phyloP scores from a whole-genome alignment of 2,113 vertebrate species.

The Phylloscopus trochilus region DNA sequence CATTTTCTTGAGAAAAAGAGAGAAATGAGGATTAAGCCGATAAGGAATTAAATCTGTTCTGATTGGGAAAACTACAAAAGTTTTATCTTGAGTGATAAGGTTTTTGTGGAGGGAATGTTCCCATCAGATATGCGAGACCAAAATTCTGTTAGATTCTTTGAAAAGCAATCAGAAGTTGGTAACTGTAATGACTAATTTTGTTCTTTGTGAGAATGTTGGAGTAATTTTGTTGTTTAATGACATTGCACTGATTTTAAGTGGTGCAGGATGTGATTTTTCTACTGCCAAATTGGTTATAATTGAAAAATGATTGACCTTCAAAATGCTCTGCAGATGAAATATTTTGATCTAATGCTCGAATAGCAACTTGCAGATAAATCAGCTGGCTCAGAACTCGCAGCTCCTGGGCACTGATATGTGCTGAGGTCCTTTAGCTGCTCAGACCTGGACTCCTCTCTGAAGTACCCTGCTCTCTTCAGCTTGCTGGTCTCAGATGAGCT shows the following conservation, averaged over 20 bases:
- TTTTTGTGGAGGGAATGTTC: neutral
- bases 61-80: neutral
- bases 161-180: slow-evolving; percentile 32
- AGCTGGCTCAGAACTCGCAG: neutral
- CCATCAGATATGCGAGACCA: slow-evolving; percentile 39
- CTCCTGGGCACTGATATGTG: neutral
- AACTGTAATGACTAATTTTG: slow-evolving; percentile 38
- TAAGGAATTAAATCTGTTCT: slow-evolving; percentile 21
- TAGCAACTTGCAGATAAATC: neutral
- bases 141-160: slow-evolving; percentile 38
- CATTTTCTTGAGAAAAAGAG: neutral
- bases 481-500: neutral
- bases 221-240: slow-evolving; percentile 49
- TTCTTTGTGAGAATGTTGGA: neutral
- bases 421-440: neutral
- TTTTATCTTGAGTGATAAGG: slow-evolving; percentile 25
- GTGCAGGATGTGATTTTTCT: neutral
- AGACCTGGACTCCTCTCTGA: neutral
- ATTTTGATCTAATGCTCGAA: neutral
- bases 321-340: neutral
- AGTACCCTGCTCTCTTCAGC: neutral
- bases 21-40: slow-evolving; percentile 7
- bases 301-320: slow-evolving; percentile 45
- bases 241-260: slow-evolving; percentile 31
- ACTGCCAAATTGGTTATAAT: slow-evolving; percentile 11